Base-by-base conservation (phyloP, 1,140 invertebrate species). In the Nephila pilipes region DNA sequence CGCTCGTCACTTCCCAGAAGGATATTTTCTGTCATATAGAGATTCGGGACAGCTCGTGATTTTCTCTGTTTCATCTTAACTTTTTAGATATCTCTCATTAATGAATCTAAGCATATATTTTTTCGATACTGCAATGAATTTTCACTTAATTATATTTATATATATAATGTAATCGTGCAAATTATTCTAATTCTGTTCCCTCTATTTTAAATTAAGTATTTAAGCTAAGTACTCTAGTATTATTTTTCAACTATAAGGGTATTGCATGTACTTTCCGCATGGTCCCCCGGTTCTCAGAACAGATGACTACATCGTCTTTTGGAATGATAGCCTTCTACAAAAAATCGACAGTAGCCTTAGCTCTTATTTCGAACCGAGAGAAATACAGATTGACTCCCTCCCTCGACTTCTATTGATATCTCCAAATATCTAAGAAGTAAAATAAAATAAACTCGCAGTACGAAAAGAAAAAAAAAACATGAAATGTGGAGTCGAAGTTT, bases 341-440 rank as follows among this genome's bases (percentile, higher is more conserved):
- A 65, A 75, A 75, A 75, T 18, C 32, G 54, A 29, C 18, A 29
- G 57, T 25, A 32, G 36, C 29, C 46, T 57, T 55, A 85, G 83
- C n/a, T 85, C 83, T 85, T 55, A 85, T 55, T 85, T 58, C 83
- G 54, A 85, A 58, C 83, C 58, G 83, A 57, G 83, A 57, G 83
- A 85, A 85, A 58, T 85, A 85, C 55, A 85, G 83, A 85, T 85
- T 85, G 55, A 58, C 83, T 85, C 25, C 29, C 69, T 75, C 29
- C 69, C 69, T 10, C 3, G 10, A 75, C 29, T 75, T 32, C 69
- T 29, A 75, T 75, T 75, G 69, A 65, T 54, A 80, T 79, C 69
- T n/a, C 29, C 54, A 65, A 79, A 90, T 90, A 58, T 90, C 88
- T 36, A 6, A 58, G 32, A 80, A 90, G 29, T 57, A 58, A 80